These are phyloP conservation scores for Drosophila nebulosa DNA, from an alignment of 1,140 invertebrate species.

Conservation along the genomic window DNA sequence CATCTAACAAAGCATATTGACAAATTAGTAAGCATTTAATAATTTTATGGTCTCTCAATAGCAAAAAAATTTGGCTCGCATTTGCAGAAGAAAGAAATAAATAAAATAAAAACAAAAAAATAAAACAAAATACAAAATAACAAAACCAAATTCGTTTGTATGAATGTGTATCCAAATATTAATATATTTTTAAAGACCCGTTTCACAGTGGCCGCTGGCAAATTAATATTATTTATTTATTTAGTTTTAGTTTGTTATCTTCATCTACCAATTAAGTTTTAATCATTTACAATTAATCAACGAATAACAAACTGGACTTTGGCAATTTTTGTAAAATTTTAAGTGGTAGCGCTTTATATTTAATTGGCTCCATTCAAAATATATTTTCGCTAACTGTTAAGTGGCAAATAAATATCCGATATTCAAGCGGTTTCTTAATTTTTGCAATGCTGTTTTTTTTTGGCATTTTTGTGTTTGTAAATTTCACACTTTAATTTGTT, in stretches of 20 bases:
- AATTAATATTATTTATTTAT: slow-evolving; percentile 39
- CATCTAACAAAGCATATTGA: slow-evolving; percentile 44
- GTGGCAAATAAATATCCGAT: background rate
- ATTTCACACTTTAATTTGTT: too few species aligned
- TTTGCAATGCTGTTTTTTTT: background rate
- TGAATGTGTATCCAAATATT: slow-evolving; percentile 5
- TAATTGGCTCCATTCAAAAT: slow-evolving; percentile 16
- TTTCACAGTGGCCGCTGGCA: slow-evolving; percentile 46
- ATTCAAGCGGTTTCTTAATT: background rate
- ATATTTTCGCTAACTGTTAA: slow-evolving; percentile 43
- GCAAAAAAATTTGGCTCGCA: slow-evolving; percentile 21
- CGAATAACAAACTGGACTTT: slow-evolving; percentile 10
- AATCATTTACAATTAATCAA: slow-evolving; percentile 54
- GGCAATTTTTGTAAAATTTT: slow-evolving; percentile 13
- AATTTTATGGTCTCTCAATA: slow-evolving; percentile 18
- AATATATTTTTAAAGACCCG: slow-evolving; percentile 41
- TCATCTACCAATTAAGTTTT: slow-evolving; percentile 1
- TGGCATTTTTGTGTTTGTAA: too few species aligned
- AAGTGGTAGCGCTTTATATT: slow-evolving; percentile 63
- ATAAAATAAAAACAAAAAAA: background rate
- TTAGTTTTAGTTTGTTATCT: slow-evolving; percentile 15
- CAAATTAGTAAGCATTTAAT: slow-evolving; percentile 55
- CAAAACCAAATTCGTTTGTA: background rate
- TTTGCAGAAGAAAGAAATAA: slow-evolving; percentile 2
- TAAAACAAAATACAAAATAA: background rate